Conservation (phyloP, 2,113 vertebrate genomes). For the Atlantisia rogersi region DNA sequence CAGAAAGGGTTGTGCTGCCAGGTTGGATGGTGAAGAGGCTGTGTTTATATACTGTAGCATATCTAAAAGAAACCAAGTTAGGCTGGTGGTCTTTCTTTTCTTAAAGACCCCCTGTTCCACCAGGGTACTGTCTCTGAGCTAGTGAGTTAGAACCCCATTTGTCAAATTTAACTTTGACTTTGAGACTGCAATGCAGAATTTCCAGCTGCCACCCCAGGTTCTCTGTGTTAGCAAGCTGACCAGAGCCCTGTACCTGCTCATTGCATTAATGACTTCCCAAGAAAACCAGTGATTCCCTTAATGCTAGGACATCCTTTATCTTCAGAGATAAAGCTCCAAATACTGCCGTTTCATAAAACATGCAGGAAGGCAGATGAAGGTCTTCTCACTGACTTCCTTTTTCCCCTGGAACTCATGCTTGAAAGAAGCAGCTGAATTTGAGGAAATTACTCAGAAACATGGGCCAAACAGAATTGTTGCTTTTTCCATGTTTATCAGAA, state of each 20-base stretch:
- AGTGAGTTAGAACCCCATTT: not conserved
- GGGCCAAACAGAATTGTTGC: not conserved
- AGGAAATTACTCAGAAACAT: not conserved
- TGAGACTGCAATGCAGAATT: not conserved
- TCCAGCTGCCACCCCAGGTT: not conserved
- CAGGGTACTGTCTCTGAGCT: not conserved
- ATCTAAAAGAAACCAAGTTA: not conserved
- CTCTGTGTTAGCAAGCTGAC: not conserved
- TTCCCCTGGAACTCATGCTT: not conserved
- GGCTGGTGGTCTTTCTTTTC: not conserved
- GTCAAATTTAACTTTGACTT: not conserved
- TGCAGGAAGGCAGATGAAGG: not conserved
- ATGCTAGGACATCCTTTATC: not conserved
- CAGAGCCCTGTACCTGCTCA: not conserved
- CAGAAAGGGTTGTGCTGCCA: not conserved
- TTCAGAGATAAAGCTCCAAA: not conserved
- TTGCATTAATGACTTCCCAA: not conserved
- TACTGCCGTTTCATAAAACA: not conserved
- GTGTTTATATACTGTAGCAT: not conserved
- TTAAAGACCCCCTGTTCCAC: not conserved
- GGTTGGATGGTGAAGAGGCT: not conserved
- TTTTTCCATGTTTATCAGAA: not conserved
- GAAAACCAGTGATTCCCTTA: not conserved
- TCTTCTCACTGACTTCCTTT: not conserved
- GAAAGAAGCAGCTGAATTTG: not conserved